Conservation (phyloP, 2,797 vertebrate species). For the Rhynchonycteris naso region DNA sequence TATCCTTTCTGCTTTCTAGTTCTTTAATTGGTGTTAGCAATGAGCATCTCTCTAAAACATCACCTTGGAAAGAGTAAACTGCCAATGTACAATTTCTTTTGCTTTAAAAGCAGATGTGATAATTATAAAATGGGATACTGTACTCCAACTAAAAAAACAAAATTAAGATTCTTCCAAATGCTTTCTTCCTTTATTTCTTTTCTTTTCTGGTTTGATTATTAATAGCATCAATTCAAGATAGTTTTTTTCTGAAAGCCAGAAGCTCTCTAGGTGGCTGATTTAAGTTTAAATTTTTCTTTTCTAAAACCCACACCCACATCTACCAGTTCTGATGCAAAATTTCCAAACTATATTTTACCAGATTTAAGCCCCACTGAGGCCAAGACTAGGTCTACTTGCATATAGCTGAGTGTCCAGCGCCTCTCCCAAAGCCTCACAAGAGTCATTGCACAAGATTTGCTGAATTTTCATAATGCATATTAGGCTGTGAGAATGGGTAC, state of each 20-base stretch:
- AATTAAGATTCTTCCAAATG: background rate
- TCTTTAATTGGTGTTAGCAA: background rate
- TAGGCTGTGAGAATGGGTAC: background rate
- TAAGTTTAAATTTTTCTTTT: background rate
- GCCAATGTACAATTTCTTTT: background rate
- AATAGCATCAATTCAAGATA: background rate
- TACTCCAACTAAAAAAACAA: background rate
- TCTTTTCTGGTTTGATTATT: background rate
- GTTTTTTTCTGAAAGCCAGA: background rate
- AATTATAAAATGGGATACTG: background rate
- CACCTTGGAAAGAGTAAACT: background rate
- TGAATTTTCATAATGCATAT: background rate
- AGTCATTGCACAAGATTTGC: background rate
- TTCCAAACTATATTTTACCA: background rate
- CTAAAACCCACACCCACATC: background rate
- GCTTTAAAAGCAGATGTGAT: background rate
- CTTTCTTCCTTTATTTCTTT: background rate
- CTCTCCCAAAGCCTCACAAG: background rate
- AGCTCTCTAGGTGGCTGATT: background rate
- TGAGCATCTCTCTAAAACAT: background rate
- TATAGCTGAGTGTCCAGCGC: no score
- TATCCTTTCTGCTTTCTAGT: background rate
- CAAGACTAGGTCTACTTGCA: no score
- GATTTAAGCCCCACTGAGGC: background rate
- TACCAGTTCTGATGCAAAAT: background rate